phyloP scores from a whole-genome alignment of 2,113 vertebrate species.

The Sitta europaea region DNA sequence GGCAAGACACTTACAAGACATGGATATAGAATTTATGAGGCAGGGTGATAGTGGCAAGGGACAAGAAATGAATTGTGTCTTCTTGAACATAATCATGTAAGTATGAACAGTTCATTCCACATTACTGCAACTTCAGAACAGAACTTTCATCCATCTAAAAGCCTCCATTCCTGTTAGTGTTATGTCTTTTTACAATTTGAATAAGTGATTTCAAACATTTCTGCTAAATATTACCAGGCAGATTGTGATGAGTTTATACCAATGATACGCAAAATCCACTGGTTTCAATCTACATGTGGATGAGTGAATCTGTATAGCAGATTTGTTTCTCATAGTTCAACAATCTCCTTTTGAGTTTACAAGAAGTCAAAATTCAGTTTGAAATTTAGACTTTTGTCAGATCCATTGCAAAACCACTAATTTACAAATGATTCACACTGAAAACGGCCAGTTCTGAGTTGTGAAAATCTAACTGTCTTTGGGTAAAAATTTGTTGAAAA shows the following conservation, averaged over 20 bases:
- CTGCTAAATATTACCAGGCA: not conserved
- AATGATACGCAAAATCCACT: not conserved
- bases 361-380: constrained; percentile 44
- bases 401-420: constrained; percentile 7
- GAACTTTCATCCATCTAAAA: not conserved
- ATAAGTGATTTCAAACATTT: not conserved
- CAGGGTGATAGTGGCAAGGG: not conserved
- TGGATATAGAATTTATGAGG: not conserved
- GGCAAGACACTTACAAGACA: not conserved
- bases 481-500: constrained; percentile 44
- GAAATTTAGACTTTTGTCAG: constrained; percentile 24
- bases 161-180: not conserved
- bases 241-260: not conserved
- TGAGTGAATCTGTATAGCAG: not conserved
- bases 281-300: not conserved
- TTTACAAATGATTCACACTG: constrained; percentile 30
- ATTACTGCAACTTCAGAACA: not conserved
- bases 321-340: constrained; percentile 36
- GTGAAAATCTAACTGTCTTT: constrained; percentile 24
- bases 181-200: not conserved
- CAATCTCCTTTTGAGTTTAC: constrained; percentile 35
- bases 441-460: constrained; percentile 3
- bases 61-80: not conserved
- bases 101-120: not conserved
- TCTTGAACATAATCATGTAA: not conserved